phyloP scores from a whole-genome alignment of 2,797 vertebrate species.

The Iguana delicatissima region DNA sequence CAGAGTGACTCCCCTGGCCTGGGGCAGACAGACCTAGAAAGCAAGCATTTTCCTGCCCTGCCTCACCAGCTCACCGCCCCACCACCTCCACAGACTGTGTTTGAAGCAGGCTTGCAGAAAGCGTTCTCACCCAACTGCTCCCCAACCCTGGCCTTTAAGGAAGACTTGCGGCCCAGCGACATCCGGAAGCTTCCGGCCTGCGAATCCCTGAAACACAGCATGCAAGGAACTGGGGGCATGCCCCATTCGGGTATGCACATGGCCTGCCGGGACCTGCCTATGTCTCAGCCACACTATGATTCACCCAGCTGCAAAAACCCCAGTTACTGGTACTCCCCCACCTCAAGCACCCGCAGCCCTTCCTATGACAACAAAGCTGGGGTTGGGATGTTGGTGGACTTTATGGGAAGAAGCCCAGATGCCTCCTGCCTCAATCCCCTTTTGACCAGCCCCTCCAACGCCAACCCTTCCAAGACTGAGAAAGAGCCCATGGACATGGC shows the following conservation, averaged over 20 bases:
- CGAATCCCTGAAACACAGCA: constrained; percentile 83
- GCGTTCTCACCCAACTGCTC: constrained; percentile 97
- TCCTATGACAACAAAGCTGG: constrained; percentile 83
- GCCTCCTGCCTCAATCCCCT: constrained; percentile 85
- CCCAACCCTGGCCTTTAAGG: constrained; percentile 85
- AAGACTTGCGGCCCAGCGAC: constrained; percentile 81
- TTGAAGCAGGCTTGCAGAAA: constrained; percentile 85
- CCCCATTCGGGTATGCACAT: constrained; percentile 75
- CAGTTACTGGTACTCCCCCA: constrained; percentile 95
- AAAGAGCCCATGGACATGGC: constrained; percentile 93
- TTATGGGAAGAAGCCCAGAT: constrained; percentile 84
- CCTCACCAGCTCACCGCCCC: constrained; percentile 85
- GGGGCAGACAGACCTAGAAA: constrained; percentile 90
- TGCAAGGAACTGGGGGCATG: constrained; percentile 68
- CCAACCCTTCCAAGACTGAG: constrained; percentile 85
- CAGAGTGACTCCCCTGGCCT: constrained; percentile 93
- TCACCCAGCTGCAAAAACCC: constrained; percentile 96
- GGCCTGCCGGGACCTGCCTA: constrained; percentile 88
- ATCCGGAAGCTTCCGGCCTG: constrained; percentile 87
- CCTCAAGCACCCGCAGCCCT: constrained; percentile 88
- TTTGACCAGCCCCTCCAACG: constrained; percentile 80
- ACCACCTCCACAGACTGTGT: constrained; percentile 77
- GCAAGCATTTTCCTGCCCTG: constrained; percentile 85
- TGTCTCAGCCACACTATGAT: constrained; percentile 91
- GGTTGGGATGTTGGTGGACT: constrained; percentile 84